Base-by-base conservation (phyloP, 1,140 invertebrate genomes). In the Brachionus calyciflorus region DNA sequence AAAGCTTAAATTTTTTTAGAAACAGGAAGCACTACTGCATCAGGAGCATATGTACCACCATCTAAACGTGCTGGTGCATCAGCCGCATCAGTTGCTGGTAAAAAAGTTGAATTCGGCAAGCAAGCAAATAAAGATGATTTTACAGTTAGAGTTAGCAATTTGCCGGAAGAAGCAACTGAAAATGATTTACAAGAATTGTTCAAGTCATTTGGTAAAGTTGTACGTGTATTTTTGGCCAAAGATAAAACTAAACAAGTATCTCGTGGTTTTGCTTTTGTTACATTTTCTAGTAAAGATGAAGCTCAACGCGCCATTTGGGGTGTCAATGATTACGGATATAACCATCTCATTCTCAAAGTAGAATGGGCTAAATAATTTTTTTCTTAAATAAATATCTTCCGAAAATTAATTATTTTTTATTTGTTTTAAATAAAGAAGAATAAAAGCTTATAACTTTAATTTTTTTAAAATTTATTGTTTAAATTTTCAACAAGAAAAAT, bases 301-400 rank as follows among this genome's bases (percentile, higher is more conserved):
- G 96, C 96, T 41, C 91, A 92, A 17, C 89, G 90, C 81, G 96
- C 96, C 77, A 97, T 99, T 80, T 85, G 89, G 77, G 88, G 88
- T 49, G 89, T 99, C 4, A 92, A 98, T 84, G 96, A 95, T 2
- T 91, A 93, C 85, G 95, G 96, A 77, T 98, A 98, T 84, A 95
- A 98, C 87, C 95, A 99, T 88, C 88, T 99, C 69, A 99, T 99
- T 83, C 86, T 99, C 10, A 95, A 90, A 85, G 97, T 98, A 19
- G 96, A 99, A 87, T 99, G 96, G 96, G 98, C 97, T 2, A 98
- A 97, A 85, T 87, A 82, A 83, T 82, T 83, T 41, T 33, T 24
- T 63, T 0, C 30, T 17, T 26, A 4, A 12, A 26, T 10, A 26
- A 26, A 55, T 26, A 28, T 55, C 26, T 24, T 26, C 28, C 51